Evolutionary conservation across 1,140 invertebrate genomes (phyloP).

Genomic region (Pissodes strobi): DNA sequence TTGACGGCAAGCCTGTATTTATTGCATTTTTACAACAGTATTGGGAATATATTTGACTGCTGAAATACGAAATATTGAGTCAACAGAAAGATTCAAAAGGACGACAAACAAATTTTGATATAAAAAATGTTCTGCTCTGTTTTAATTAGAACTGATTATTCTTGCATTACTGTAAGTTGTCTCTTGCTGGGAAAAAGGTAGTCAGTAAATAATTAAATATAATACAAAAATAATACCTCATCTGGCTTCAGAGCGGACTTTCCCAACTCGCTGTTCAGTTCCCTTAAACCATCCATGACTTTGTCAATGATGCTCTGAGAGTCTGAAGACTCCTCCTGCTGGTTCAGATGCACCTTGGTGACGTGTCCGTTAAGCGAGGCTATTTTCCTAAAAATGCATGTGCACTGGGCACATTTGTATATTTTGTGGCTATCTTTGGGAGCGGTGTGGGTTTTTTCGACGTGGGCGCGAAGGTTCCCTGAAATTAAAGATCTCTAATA

Average conservation of each 20-base stretch:
- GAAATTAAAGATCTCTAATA: constrained; percentile 9
- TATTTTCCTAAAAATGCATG: constrained; percentile 72
- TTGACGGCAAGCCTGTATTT: no score
- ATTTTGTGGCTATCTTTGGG: constrained; percentile 56
- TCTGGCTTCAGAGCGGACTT: constrained; percentile 4
- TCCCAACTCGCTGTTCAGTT: constrained; percentile 32
- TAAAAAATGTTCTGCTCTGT: no score
- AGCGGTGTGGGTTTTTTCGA: constrained; percentile 69
- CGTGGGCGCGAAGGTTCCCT: constrained; percentile 72
- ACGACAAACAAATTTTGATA: no score
- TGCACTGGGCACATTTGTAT: constrained; percentile 69
- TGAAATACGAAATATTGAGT: no score
- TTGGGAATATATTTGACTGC: no score
- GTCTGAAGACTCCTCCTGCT: constrained; percentile 6
- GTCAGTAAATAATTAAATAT: no score
- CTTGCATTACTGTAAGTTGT: no score
- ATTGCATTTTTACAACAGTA: no score
- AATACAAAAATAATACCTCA: constrained; percentile 4
- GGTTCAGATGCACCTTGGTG: constrained; percentile 54
- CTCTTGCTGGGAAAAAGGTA: no score
- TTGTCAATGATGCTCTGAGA: constrained; percentile 20
- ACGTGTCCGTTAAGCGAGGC: constrained; percentile 75
- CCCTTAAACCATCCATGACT: constrained; percentile 43
- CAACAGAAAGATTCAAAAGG: no score
- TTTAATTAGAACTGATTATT: no score